Percentiles rank a stretch among this genome's conserved stretches.
phyloP scores from a whole-genome alignment of 2,888 invertebrate species.

The Agrotis ipsilon region DNA sequence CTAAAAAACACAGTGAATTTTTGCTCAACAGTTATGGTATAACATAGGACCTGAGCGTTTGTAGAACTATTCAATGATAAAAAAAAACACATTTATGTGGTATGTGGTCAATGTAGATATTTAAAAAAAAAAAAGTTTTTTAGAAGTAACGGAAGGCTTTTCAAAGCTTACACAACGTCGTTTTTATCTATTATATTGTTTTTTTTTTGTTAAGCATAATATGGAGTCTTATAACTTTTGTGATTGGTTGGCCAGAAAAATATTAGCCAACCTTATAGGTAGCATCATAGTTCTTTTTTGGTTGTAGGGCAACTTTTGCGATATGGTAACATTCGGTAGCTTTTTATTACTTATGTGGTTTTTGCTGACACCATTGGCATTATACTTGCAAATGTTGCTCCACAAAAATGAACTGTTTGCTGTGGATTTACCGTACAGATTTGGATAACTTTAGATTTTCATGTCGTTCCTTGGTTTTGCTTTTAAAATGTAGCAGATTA shows the following conservation, averaged over 20 bases:
- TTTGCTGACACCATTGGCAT: too few relatives aligned
- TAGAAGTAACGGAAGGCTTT: neutral
- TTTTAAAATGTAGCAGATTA: neutral
- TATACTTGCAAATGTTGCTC: too few relatives aligned
- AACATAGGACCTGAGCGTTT: slow-evolving; percentile 76
- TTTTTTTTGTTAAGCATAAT: neutral
- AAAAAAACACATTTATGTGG: slow-evolving; percentile 28
- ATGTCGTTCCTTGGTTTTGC: neutral
- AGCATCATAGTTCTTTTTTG: too few relatives aligned
- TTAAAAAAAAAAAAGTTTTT: too few relatives aligned
- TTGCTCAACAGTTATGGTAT: slow-evolving; percentile 77
- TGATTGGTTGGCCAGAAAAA: neutral
- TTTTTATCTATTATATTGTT: neutral
- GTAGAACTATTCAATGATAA: slow-evolving; percentile 64
- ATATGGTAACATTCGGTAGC: too few relatives aligned
- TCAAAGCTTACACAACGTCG: neutral
- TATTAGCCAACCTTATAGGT: too few relatives aligned
- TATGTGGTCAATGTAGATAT: slow-evolving; percentile 44
- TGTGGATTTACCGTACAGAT: too few relatives aligned
- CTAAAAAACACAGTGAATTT: slow-evolving; percentile 58
- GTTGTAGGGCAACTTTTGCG: too few relatives aligned
- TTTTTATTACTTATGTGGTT: too few relatives aligned
- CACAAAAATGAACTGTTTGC: too few relatives aligned
- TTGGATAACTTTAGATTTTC: neutral
- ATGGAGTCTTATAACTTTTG: neutral